Evolutionary conservation across 1,140 invertebrate genomes (phyloP).

Genomic region (Danaus melanippus): DNA sequence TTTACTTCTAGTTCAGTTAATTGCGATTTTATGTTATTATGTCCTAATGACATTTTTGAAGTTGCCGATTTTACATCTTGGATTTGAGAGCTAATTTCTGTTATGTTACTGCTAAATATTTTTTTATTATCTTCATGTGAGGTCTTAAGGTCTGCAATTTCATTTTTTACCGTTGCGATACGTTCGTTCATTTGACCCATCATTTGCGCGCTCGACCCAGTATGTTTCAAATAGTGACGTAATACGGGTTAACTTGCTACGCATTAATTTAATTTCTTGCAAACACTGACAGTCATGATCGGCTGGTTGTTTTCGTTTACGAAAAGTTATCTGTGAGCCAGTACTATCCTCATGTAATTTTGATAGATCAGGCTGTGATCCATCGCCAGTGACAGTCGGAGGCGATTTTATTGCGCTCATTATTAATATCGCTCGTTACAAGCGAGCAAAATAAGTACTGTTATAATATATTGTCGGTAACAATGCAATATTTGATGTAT

Average conservation of each 20-base stretch:
- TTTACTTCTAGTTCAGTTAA: too few species aligned
- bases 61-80: background rate
- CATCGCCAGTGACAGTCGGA: conserved; percentile 5
- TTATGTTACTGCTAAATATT: conserved; percentile 3
- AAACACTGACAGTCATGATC: too few species aligned
- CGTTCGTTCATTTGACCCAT: too few species aligned
- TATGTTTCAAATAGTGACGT: conserved; percentile 6
- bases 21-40: too few species aligned
- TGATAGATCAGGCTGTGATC: conserved; percentile 18
- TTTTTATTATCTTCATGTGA: too few species aligned
- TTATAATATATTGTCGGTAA: conserved; percentile 2
- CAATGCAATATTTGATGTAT: conserved; percentile 2
- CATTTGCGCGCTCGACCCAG: background rate
- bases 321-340: conserved; percentile 7
- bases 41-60: conserved; percentile 7
- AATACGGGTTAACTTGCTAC: too few species aligned
- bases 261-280: too few species aligned
- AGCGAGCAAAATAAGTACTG: conserved; percentile 4
- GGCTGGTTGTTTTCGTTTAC: too few species aligned
- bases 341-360: conserved; percentile 4
- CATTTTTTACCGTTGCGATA: too few species aligned
- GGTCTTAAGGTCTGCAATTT: too few species aligned
- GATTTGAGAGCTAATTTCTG: too few species aligned
- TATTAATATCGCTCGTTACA: background rate
- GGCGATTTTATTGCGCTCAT: conserved; percentile 7